Evolutionary conservation across 1,140 invertebrate species (phyloP).

Genomic region (Trichonephila clavipes): DNA sequence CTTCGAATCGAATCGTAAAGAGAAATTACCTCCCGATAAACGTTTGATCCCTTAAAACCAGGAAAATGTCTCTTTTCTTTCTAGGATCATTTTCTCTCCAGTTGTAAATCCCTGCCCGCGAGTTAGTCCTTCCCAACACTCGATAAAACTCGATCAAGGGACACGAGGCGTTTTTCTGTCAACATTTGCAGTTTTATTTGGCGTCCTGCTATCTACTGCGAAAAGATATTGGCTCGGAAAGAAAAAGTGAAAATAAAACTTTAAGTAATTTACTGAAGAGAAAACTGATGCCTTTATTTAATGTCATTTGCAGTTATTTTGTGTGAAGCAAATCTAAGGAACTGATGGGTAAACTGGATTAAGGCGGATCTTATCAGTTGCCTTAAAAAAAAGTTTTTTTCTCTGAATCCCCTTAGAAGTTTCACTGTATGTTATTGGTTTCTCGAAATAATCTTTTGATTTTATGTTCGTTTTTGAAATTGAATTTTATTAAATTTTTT

Average conservation of each 20-base stretch:
- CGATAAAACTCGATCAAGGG: conserved; percentile 37
- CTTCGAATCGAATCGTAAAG: neutral
- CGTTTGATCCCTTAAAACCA: conserved; percentile 49
- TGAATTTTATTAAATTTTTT: no score
- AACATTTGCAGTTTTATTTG: conserved; percentile 35
- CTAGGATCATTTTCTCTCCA: neutral
- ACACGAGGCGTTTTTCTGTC: neutral
- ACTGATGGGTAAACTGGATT: neutral
- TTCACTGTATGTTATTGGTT: neutral
- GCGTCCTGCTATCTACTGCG: neutral
- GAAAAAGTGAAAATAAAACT: neutral
- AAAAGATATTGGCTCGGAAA: neutral
- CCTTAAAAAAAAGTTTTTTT: no score
- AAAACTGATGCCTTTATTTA: conserved; percentile 2
- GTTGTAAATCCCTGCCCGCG: conserved; percentile 19
- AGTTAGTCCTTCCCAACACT: conserved; percentile 40
- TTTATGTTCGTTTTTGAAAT: no score
- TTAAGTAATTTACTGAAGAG: neutral
- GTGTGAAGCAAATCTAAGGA: neutral
- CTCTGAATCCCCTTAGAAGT: neutral
- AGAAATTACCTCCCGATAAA: conserved; percentile 55
- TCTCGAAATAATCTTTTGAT: no score
- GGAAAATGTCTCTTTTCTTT: neutral
- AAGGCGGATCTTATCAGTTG: neutral
- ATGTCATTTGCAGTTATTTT: neutral